Conservation (phyloP, 2,113 vertebrate species). For the Peromyscus californicus region DNA sequence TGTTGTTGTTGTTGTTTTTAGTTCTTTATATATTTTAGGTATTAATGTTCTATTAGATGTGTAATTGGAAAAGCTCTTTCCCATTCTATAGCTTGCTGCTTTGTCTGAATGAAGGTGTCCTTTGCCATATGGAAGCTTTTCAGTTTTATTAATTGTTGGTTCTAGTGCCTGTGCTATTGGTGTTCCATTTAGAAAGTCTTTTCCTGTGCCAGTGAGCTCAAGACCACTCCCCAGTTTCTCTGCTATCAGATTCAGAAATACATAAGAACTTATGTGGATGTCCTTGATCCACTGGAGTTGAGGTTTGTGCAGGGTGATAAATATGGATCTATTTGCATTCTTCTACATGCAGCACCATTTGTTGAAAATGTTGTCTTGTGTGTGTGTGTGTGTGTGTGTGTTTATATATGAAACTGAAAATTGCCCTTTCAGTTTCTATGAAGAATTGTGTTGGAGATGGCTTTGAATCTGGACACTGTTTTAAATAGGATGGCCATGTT, state of each 20-base stretch:
- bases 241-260: not conserved
- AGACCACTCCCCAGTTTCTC: not conserved
- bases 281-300: not conserved
- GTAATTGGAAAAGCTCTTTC: not conserved
- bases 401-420: not conserved
- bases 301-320: not conserved
- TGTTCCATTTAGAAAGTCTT: not conserved
- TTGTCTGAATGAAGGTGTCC: not conserved
- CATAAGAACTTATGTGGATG: not conserved
- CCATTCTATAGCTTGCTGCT: not conserved
- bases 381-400: not conserved
- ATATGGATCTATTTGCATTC: not conserved
- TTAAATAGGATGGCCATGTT: not conserved
- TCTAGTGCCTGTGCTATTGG: not conserved
- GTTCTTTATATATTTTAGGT: not conserved
- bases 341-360: not conserved
- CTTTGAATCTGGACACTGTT: not conserved
- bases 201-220: not conserved
- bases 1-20: not conserved
- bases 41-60: not conserved
- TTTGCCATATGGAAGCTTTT: not conserved
- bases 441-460: not conserved
- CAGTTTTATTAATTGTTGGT: not conserved
- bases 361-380: not conserved
- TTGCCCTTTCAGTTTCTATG: not conserved